Evolutionary conservation across 2,797 vertebrate species (phyloP), one percentile per base, ranked within the genome.

Genomic region (Emys orbicularis): DNA sequence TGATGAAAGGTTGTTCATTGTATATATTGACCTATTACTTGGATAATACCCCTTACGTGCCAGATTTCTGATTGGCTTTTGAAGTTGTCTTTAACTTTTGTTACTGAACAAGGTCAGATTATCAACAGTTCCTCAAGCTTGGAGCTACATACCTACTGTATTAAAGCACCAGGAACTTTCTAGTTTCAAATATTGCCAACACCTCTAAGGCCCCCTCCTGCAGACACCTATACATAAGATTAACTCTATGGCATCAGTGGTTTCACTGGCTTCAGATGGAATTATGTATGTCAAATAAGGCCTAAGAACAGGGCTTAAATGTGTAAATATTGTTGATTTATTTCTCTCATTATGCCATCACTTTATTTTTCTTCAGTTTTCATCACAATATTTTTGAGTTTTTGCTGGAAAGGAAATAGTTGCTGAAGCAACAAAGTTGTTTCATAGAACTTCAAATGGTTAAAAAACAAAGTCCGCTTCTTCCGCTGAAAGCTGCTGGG

Each of bases 1-100:
- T 95, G 97, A 96, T 97, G 98, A 98, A 97, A 97, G 94, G 94
- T 93, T 97, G 97, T 98, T 97, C 97, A 96, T 96, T 97, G 96
- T 98, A 97, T 95, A 97, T 98, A 98, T 97, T 97, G 98, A 98
- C 96, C 87, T 90, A 72, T 90, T 95, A 79, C 83, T 96, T 96
- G 92, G 86, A 87, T 89, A 72, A 95, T 97, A 97, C 94, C 93
- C 90, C 61, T 94, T 96, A 91, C 93, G 90, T 96, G 95, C 94
- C 90, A 95, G 90, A 84, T 61, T 91, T 96, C 93, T 93, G 96
- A 96, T 97, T 96, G 95, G 92, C 93, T 97, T 95, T 97, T 90
- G 93, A 95, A 93, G 96, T 97, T 96, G 93, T 92, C 96, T 97
- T 97, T 96, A 89, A 93, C 84, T 94, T 97, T 95, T 83, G 96